Percentiles rank a stretch among this genome's conserved stretches.
phyloP scores from a whole-genome alignment of 2,113 vertebrate genomes.

The Chionis minor region DNA sequence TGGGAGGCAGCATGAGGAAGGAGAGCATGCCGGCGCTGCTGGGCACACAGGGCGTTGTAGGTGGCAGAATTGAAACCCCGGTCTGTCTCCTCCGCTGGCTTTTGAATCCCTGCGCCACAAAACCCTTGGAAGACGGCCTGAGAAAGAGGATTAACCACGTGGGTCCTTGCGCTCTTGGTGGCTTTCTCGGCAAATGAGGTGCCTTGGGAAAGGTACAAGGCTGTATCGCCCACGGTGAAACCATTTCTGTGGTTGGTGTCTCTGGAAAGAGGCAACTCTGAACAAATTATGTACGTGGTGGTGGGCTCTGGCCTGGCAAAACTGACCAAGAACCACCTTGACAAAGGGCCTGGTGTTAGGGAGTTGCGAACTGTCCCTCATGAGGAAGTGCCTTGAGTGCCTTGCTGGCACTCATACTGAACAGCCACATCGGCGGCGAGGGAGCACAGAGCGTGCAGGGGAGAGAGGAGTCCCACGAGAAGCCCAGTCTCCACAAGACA shows the following conservation, averaged over 20 bases:
- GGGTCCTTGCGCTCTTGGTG: rapidly evolving
- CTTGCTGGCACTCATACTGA: background rate
- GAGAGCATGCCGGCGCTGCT: background rate
- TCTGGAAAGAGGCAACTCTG: background rate
- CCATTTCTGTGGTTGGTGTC: background rate
- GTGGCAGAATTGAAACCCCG: background rate
- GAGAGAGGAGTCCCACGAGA: background rate
- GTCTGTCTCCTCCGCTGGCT: background rate
- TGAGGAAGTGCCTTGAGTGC: no score
- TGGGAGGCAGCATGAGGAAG: background rate
- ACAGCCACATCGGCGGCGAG: rapidly evolving
- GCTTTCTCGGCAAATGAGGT: background rate
- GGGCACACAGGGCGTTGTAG: rapidly evolving
- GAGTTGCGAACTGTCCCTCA: background rate
- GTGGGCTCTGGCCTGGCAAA: background rate
- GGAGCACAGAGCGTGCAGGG: rapidly evolving
- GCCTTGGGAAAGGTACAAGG: rapidly evolving
- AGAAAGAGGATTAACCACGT: background rate
- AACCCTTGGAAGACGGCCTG: background rate
- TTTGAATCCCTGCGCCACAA: background rate
- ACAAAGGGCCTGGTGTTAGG: background rate
- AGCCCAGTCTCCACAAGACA: background rate
- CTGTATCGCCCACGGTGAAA: background rate
- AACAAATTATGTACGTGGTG: background rate
- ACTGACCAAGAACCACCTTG: background rate